phyloP scores from a whole-genome alignment of 1,140 invertebrate species.

The Drosophila equinoxialis region DNA sequence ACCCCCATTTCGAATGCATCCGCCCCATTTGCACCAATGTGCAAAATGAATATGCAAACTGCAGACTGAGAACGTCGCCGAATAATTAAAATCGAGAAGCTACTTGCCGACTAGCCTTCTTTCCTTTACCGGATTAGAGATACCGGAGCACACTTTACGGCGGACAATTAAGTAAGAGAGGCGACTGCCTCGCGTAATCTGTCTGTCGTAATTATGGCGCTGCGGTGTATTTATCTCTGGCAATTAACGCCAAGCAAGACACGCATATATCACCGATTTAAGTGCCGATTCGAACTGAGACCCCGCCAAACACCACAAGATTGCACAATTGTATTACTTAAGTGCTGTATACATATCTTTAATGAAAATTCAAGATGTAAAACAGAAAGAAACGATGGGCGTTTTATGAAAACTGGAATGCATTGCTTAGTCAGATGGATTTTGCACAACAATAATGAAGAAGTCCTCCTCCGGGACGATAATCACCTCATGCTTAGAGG shows the following conservation, averaged over 20 bases:
- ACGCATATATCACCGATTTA: conserved; percentile 66
- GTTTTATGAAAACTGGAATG: too few relatives aligned
- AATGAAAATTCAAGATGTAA: conserved; percentile 43
- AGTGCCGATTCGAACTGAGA: conserved; percentile 49
- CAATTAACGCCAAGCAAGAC: conserved; percentile 66
- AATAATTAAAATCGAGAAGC: conserved; percentile 74
- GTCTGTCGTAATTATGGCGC: conserved; percentile 78
- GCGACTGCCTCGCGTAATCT: conserved; percentile 58
- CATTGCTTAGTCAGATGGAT: conserved; percentile 84
- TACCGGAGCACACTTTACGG: conserved; percentile 62
- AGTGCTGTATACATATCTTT: conserved; percentile 36
- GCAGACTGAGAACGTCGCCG: conserved; percentile 50
- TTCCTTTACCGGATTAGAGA: conserved; percentile 45
- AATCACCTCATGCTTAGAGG: conserved; percentile 96
- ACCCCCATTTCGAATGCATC: not conserved
- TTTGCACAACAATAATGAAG: conserved; percentile 88
- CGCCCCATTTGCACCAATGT: not conserved
- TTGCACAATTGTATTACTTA: not conserved
- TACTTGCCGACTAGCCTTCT: conserved; percentile 30
- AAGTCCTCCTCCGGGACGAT: conserved; percentile 91
- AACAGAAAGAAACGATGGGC: not conserved
- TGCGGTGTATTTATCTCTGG: conserved; percentile 72
- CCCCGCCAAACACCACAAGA: conserved; percentile 24
- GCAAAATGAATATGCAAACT: conserved; percentile 71
- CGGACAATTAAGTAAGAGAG: conserved; percentile 66